Conservation (phyloP, 2,888 invertebrate genomes). For the Luperina nickerlii region DNA sequence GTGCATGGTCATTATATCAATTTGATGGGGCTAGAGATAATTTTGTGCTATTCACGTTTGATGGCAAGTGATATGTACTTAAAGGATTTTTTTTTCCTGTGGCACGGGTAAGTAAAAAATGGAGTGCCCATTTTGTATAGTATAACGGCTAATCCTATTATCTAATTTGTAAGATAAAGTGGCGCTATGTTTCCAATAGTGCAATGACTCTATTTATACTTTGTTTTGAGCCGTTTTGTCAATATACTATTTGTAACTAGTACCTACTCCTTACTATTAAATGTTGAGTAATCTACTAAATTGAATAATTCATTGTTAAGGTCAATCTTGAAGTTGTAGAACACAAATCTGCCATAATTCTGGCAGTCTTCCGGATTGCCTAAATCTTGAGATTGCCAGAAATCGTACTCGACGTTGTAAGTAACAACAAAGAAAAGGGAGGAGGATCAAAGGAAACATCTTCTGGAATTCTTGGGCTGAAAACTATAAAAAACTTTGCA, state of each 20-base stretch:
- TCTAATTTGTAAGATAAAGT: neutral
- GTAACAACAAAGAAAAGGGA: no score
- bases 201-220: neutral
- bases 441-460: neutral
- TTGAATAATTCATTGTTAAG: neutral
- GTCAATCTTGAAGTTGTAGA: neutral
- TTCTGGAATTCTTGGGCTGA: neutral
- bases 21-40: conserved; percentile 43
- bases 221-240: no score
- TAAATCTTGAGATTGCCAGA: no score
- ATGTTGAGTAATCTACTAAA: neutral
- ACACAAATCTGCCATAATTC: no score
- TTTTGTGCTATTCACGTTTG: conserved; percentile 33
- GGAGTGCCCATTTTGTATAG: neutral
- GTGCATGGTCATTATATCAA: conserved; percentile 48
- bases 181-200: neutral
- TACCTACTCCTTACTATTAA: neutral
- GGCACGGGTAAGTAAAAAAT: neutral
- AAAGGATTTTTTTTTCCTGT: neutral
- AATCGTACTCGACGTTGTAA: no score
- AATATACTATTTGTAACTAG: neutral
- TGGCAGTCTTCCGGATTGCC: no score
- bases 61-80: neutral
- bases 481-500: neutral
- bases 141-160: conserved; percentile 4